Conservation (phyloP, 2,888 invertebrate genomes). For the Schizaphis graminum region DNA sequence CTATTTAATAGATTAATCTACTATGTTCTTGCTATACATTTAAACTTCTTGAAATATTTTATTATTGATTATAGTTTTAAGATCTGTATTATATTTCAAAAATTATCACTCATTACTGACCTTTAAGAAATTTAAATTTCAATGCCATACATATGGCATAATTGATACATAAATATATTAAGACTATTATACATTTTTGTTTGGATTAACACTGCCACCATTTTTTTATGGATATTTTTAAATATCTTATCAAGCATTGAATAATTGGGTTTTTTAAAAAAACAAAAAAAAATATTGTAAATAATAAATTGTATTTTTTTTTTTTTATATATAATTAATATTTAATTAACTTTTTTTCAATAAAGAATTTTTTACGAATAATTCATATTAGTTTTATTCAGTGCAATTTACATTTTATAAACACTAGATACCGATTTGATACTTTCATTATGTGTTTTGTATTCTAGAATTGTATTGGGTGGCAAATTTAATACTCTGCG, state of each 20-base stretch:
- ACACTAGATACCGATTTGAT: conserved; percentile 61
- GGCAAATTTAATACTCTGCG: conserved; percentile 96
- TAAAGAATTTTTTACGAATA: conserved; percentile 34
- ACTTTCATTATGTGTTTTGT: conserved; percentile 82
- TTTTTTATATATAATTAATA: conserved; percentile 57
- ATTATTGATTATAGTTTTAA: conserved; percentile 2
- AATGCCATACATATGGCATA: neutral
- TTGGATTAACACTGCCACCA: conserved; percentile 31
- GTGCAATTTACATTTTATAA: conserved; percentile 56
- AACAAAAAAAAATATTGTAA: conserved; percentile 29
- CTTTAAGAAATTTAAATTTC: neutral
- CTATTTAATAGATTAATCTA: neutral
- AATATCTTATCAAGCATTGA: neutral
- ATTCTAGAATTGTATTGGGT: conserved; percentile 92
- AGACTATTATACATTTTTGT: conserved; percentile 13
- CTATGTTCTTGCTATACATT: neutral
- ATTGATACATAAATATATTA: conserved; percentile 18
- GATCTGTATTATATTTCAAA: neutral
- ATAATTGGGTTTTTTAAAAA: conserved; percentile 32
- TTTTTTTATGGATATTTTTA: conserved; percentile 5
- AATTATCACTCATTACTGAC: neutral
- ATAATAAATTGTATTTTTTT: conserved; percentile 52
- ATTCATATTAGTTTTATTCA: conserved; percentile 28
- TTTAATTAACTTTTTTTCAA: conserved; percentile 53
- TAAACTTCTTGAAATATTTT: neutral